phyloP scores from a whole-genome alignment of 2,113 vertebrate species.

The Thomomys bottae region DNA sequence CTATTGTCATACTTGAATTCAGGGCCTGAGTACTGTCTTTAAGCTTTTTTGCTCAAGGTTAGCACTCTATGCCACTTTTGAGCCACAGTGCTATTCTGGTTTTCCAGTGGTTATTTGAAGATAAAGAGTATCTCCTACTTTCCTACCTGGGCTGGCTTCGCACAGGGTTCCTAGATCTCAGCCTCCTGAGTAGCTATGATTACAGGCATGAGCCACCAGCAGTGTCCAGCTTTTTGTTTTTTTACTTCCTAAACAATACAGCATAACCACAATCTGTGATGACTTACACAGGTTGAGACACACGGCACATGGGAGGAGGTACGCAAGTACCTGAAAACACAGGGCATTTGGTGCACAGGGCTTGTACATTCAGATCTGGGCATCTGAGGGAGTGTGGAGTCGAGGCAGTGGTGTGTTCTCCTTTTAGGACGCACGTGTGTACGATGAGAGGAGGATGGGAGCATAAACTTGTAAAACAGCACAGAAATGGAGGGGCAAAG shows the following conservation, averaged over 20 bases:
- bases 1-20: no score
- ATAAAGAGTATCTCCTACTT: no score
- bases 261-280: not conserved
- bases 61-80: not conserved
- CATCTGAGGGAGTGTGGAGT: not conserved
- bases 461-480: not conserved
- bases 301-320: not conserved
- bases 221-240: not conserved
- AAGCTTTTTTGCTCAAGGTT: no score
- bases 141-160: no score
- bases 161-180: no score
- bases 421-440: accelerated
- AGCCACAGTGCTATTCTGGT: not conserved
- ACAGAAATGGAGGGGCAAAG: no score
- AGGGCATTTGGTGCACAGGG: not conserved
- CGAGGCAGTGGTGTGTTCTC: not conserved
- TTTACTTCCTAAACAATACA: not conserved
- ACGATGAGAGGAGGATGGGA: accelerated
- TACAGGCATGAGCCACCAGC: no score
- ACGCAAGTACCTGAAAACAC: not conserved
- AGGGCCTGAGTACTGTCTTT: no score
- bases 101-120: no score
- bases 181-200: no score
- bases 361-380: not conserved
- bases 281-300: not conserved